Percentiles rank a stretch among this genome's conserved stretches.
phyloP scores from a whole-genome alignment of 1,140 invertebrate genomes.

The Sycobia sp. region DNA sequence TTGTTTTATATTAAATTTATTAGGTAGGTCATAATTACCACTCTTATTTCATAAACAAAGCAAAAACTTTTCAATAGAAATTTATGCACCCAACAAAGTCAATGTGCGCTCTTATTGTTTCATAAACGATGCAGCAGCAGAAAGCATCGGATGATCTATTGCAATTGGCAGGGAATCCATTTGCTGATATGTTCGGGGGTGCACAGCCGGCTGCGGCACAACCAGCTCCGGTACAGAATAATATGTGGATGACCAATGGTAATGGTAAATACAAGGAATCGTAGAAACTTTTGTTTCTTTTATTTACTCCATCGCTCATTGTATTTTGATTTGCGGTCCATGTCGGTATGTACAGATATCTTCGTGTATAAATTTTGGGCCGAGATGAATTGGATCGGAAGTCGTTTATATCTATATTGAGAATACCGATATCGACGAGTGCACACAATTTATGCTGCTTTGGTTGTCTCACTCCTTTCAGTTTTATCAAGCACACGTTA shows the following conservation, averaged over 20 bases:
- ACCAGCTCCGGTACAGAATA: slow-evolving; percentile 59
- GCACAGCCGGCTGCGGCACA: slow-evolving; percentile 55
- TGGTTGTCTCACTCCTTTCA: slow-evolving; percentile 20
- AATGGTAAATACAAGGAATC: slow-evolving; percentile 62
- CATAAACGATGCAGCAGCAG: no score
- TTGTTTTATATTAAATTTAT: no score
- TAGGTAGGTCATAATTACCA: no score
- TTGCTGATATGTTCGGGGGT: slow-evolving; percentile 82
- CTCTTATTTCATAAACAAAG: no score
- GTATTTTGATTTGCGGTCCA: background rate
- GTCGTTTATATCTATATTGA: background rate
- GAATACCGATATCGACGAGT: background rate
- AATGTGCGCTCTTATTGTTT: no score
- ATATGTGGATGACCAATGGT: slow-evolving; percentile 74
- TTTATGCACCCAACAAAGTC: no score
- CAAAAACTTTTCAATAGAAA: no score
- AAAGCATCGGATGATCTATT: slow-evolving; percentile 90
- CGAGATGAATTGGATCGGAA: no score
- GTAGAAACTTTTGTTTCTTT: slow-evolving; percentile 33
- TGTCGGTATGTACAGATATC: no score
- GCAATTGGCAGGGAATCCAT: slow-evolving; percentile 84
- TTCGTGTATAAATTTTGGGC: slow-evolving; percentile 5
- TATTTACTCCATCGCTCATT: slow-evolving; percentile 40
- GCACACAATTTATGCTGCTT: slow-evolving; percentile 11
- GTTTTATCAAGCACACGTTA: slow-evolving; percentile 37